Evolutionary conservation across 2,113 vertebrate genomes (phyloP).

Genomic region (Daphoenositta chrysoptera): DNA sequence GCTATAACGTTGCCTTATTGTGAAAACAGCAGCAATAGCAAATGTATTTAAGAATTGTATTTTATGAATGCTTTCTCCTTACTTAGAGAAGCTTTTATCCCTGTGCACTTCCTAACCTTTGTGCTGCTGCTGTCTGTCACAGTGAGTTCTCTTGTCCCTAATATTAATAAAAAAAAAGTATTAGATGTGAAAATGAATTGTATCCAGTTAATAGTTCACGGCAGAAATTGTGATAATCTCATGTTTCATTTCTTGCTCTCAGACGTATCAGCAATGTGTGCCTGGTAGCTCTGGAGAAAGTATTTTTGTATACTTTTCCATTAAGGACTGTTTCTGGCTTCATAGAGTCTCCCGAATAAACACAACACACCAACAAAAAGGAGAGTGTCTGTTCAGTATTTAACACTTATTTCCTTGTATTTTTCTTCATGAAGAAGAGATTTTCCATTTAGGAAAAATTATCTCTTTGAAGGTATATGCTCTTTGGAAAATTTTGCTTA

Average conservation of each 20-base stretch:
- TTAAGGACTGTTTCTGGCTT: background rate
- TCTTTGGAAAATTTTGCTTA: background rate
- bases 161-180: background rate
- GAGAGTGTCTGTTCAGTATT: background rate
- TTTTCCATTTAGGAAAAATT: background rate
- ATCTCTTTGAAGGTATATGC: background rate
- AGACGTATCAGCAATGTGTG: background rate
- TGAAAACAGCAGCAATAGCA: background rate
- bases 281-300: background rate
- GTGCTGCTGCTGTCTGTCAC: background rate
- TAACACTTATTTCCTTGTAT: background rate
- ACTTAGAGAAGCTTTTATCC: background rate
- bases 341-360: background rate
- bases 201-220: background rate
- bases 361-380: background rate
- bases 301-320: background rate
- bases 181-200: background rate
- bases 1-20: background rate
- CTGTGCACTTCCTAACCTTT: background rate
- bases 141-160: background rate
- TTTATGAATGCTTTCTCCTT: background rate
- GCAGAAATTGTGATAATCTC: background rate
- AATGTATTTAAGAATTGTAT: background rate
- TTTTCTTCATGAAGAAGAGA: background rate
- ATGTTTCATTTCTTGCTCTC: background rate